Percentiles rank a stretch among this genome's conserved stretches.
Evolutionary conservation across 2,797 vertebrate species (phyloP).

Genomic region (Pyrocephalus nanus): DNA sequence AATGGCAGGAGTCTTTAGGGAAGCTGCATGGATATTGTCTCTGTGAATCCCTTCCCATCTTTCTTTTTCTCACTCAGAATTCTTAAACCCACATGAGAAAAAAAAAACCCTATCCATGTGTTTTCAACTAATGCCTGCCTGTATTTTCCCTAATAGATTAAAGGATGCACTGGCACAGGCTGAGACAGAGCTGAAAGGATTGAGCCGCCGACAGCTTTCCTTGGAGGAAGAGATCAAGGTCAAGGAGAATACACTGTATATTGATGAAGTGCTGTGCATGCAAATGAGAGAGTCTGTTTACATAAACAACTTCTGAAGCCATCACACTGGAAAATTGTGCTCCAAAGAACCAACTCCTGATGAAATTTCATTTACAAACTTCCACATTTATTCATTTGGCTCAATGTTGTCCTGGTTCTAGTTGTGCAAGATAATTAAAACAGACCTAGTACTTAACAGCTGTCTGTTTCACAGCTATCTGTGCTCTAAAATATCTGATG

Average conservation of each 20-base stretch:
- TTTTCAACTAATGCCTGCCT: background rate
- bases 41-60: background rate
- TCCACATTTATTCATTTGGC: background rate
- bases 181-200: constrained; percentile 77
- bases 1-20: background rate
- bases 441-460: background rate
- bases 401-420: background rate
- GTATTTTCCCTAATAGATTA: constrained; percentile 74
- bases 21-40: background rate
- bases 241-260: constrained; percentile 86
- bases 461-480: background rate
- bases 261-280: constrained; percentile 88
- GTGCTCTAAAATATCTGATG: background rate
- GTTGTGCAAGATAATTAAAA: background rate
- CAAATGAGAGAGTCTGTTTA: constrained; percentile 81
- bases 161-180: constrained; percentile 75
- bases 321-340: background rate
- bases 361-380: background rate
- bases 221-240: constrained; percentile 87
- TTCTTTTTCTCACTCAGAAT: background rate
- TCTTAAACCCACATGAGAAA: background rate
- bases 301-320: constrained; percentile 79
- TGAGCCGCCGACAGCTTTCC: constrained; percentile 80
- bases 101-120: background rate
- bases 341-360: background rate